Evolutionary conservation across 2,888 invertebrate species (phyloP), one percentile per base, ranked within the genome.

Genomic region (Lepetodrilus schrolli): DNA sequence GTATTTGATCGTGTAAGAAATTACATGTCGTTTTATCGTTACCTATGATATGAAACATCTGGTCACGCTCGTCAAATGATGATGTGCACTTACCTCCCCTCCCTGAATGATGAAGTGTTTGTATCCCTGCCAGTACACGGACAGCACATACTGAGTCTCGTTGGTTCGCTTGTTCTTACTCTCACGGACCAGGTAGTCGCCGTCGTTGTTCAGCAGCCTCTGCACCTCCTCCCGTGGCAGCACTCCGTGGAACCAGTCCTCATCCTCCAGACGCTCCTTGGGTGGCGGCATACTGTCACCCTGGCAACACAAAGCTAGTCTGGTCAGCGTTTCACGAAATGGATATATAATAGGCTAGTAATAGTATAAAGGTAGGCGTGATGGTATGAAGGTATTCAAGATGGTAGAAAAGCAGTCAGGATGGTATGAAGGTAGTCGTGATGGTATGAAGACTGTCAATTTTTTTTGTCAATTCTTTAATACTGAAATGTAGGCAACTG

Each of bases 41-140:
- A n/a, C n/a, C n/a, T n/a, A n/a, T n/a, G n/a, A n/a, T n/a, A n/a
- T n/a, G n/a, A n/a, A n/a, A 70, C 21, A 86, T 91, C 91, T 90
- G 96, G 96, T 93, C 97, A 97, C 1, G 96, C 95, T 17, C 96
- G 96, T 92, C 98, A 98, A 75, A 98, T 97, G 83, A 98, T 98
- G 90, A 98, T 98, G 92, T 98, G 98, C 20, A 86, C 91, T 91
- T 90, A 96, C 96, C 93, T 97, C 97, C 1, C 96, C 96, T 17
- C 96, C 96, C 92, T 98, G 98, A 75, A 98, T 97, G 83, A 98
- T 98, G 90, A 98, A 98, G 92, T 98, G 98, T 90, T 97, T 97
- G 87, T 97, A 96, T 21, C 96, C 96, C 75, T 96, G 95, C 97
- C 98, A 98, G 90, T 95, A 96, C 0, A 97, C 97, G 13, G 97